A percentile compares a stretch with the other conserved stretches of the same genome.
These are phyloP conservation scores for Tapirus indicus DNA, from an alignment of 2,797 vertebrate genomes.

Conservation along the genomic window DNA sequence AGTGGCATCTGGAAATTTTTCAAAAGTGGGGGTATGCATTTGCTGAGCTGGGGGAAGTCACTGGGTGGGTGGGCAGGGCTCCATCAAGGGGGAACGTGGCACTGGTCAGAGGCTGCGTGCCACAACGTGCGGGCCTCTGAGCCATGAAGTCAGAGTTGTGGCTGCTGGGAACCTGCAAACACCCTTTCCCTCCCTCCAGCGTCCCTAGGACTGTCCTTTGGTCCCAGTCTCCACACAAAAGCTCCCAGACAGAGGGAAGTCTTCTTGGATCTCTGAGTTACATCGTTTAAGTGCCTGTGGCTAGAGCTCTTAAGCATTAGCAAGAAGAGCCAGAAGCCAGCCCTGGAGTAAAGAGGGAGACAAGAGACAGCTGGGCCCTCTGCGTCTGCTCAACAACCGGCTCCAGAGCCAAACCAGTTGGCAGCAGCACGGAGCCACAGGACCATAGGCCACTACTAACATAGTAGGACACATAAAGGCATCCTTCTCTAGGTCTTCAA, in stretches of 20 bases:
- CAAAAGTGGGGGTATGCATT: background rate
- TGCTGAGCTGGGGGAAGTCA: background rate
- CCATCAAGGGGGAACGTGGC: background rate
- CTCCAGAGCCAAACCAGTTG: background rate
- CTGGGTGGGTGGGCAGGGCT: background rate
- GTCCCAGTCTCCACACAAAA: background rate
- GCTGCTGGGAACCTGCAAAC: background rate
- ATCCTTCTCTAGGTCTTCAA: background rate
- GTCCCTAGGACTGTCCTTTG: background rate
- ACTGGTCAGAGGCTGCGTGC: no score
- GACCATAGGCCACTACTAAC: background rate
- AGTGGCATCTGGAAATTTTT: background rate
- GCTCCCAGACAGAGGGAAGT: background rate
- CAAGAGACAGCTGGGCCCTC: background rate
- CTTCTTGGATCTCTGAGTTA: background rate
- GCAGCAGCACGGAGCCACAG: accelerated
- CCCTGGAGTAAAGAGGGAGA: background rate
- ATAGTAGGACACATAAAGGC: background rate
- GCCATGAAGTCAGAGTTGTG: background rate
- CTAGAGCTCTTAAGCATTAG: background rate
- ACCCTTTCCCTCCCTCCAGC: background rate
- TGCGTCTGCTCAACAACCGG: background rate
- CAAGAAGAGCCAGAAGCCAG: background rate
- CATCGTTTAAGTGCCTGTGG: background rate
- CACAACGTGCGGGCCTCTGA: background rate